Evolutionary conservation across 2,797 vertebrate genomes (phyloP).

Genomic region (Lates japonicus): DNA sequence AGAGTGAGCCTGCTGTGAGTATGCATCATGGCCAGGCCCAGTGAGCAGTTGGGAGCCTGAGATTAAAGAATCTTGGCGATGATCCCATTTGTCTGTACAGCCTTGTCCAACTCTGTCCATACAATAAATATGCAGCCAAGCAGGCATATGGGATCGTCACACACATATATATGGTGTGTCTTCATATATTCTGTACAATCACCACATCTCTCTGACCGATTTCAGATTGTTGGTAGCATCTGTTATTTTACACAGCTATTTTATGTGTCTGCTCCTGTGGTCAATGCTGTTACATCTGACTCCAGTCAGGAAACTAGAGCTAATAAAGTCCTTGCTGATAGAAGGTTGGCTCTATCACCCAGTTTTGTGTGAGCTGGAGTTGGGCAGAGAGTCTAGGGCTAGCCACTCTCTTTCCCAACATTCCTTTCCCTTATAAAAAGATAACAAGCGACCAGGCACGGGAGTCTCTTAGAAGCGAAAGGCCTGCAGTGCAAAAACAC

Average conservation of each 20-base stretch:
- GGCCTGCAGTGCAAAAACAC: slow-evolving; percentile 72
- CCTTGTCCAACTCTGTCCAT: slow-evolving; percentile 57
- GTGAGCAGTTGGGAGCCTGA: slow-evolving; percentile 62
- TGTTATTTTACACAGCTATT: slow-evolving; percentile 57
- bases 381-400: slow-evolving; percentile 56
- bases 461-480: slow-evolving; percentile 62
- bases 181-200: neutral
- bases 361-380: slow-evolving; percentile 53
- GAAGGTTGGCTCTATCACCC: slow-evolving; percentile 44
- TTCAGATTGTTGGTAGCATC: slow-evolving; percentile 17
- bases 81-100: slow-evolving; percentile 70
- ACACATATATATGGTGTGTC: slow-evolving; percentile 27
- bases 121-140: slow-evolving; percentile 46
- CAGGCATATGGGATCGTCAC: slow-evolving; percentile 38
- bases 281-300: slow-evolving; percentile 44
- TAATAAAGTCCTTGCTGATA: slow-evolving; percentile 60
- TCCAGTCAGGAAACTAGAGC: slow-evolving; percentile 14
- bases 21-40: slow-evolving; percentile 63
- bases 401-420: slow-evolving; percentile 74
- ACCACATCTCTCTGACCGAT: slow-evolving; percentile 13
- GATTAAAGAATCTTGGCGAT: slow-evolving; percentile 68
- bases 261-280: slow-evolving; percentile 38
- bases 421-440: slow-evolving; percentile 75
- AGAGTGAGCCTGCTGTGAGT: too few species aligned
- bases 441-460: slow-evolving; percentile 70